Evolutionary conservation across 1,140 invertebrate genomes (phyloP).

Genomic region (Ips typographus): DNA sequence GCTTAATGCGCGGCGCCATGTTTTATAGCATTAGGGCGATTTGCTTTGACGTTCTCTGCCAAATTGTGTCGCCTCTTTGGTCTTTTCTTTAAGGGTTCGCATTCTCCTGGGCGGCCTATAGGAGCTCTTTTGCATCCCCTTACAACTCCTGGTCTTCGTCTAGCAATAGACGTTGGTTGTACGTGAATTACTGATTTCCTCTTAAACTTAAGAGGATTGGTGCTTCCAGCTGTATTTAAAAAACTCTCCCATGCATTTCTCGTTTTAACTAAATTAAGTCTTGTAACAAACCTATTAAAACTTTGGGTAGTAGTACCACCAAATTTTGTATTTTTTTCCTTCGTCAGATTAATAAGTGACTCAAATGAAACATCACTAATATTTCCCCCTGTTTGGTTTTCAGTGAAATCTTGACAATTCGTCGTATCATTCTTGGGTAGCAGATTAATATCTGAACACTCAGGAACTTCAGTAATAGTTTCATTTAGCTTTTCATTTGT

Average conservation of each 20-base stretch:
- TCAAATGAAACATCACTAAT: too few relatives aligned
- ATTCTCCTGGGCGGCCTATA: constrained; percentile 11
- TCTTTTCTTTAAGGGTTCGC: neutral
- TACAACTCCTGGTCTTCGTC: constrained; percentile 13
- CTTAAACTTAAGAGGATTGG: neutral
- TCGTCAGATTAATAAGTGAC: neutral
- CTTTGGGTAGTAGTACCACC: constrained; percentile 8
- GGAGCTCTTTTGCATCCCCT: constrained; percentile 24
- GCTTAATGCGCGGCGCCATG: constrained; percentile 15
- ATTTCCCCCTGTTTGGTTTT: too few relatives aligned
- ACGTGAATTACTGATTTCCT: constrained; percentile 14
- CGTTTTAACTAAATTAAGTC: constrained; percentile 14
- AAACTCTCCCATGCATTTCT: constrained; percentile 17
- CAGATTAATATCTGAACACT: too few relatives aligned
- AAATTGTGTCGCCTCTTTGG: constrained; percentile 16
- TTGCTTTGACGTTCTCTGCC: constrained; percentile 7
- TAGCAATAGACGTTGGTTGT: constrained; percentile 17
- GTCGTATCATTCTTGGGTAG: too few relatives aligned
- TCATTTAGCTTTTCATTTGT: too few relatives aligned
- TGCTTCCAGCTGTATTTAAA: constrained; percentile 13
- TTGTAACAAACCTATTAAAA: constrained; percentile 1
- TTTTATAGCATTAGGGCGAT: constrained; percentile 1
- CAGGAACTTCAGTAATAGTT: too few relatives aligned
- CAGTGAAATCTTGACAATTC: too few relatives aligned
- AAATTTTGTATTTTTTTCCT: constrained; percentile 9